Conservation (phyloP, 2,797 vertebrate species). For the Bradypodion pumilum region DNA sequence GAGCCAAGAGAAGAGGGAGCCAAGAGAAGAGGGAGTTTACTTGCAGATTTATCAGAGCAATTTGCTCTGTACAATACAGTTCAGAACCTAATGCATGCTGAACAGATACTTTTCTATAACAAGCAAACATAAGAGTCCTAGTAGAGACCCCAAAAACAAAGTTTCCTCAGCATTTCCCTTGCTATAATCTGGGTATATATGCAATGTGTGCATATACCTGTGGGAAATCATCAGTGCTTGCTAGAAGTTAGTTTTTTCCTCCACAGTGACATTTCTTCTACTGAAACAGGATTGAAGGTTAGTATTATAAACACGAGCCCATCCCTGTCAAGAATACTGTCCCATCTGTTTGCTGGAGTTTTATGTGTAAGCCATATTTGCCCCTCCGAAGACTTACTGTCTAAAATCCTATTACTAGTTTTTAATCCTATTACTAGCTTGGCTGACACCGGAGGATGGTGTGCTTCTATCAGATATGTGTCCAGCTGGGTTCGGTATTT, state of each 20-base stretch:
- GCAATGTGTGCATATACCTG: background rate
- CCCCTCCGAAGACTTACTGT: no score
- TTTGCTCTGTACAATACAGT: conserved; percentile 38
- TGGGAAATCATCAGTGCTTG: background rate
- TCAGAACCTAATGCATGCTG: conserved; percentile 42
- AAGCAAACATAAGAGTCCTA: conserved; percentile 3
- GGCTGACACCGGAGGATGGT: no score
- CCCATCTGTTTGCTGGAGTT: background rate
- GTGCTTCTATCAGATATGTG: no score
- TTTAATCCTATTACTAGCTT: no score
- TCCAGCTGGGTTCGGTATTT: no score
- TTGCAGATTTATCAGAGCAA: conserved; percentile 45
- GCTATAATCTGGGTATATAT: background rate
- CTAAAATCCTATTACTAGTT: no score
- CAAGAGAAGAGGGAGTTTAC: conserved; percentile 36
- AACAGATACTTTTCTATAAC: conserved; percentile 7
- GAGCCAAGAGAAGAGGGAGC: conserved; percentile 30
- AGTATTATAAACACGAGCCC: background rate
- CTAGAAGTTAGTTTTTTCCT: background rate
- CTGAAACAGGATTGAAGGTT: no score
- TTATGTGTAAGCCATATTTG: background rate
- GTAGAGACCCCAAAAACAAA: background rate
- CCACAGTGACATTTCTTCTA: background rate
- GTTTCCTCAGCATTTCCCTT: background rate
- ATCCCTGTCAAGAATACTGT: background rate